These are phyloP conservation scores for Bedellia somnulentella DNA, from an alignment of 2,888 invertebrate genomes.

Conservation along the genomic window DNA sequence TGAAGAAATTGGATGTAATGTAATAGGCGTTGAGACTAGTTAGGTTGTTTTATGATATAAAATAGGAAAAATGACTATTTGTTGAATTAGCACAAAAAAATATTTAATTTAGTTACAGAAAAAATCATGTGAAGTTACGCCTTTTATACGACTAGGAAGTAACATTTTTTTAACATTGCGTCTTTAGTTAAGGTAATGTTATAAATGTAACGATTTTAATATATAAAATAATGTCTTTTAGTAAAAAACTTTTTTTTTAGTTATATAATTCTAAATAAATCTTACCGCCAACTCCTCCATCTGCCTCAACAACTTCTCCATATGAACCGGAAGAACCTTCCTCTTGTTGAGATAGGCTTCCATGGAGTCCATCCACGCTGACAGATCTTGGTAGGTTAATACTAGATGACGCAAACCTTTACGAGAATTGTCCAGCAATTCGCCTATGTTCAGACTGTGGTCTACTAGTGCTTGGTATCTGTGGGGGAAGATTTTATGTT, in stretches of 20 bases:
- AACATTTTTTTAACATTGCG: too few species aligned
- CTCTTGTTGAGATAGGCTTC: constrained; percentile 80
- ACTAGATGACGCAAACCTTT: constrained; percentile 89
- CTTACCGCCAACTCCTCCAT: constrained; percentile 86
- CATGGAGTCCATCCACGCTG: constrained; percentile 94
- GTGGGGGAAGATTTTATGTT: constrained; percentile 2
- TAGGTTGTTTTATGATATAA: too few species aligned
- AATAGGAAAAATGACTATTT: neutral
- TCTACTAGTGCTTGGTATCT: constrained; percentile 82
- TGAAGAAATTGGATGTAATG: too few species aligned
- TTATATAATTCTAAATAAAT: too few species aligned
- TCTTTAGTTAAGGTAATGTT: too few species aligned
- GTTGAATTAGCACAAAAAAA: neutral
- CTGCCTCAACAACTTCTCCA: constrained; percentile 87
- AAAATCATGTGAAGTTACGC: too few species aligned
- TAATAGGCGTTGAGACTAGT: too few species aligned
- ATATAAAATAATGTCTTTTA: too few species aligned
- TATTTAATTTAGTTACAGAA: too few species aligned
- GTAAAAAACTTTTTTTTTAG: too few species aligned
- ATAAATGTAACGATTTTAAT: too few species aligned
- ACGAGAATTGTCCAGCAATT: constrained; percentile 79
- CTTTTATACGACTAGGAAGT: too few species aligned
- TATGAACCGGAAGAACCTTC: constrained; percentile 84
- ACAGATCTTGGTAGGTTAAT: constrained; percentile 87
- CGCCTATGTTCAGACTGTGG: constrained; percentile 79